These are phyloP conservation scores for Todiramphus chloris DNA, from an alignment of 2,113 vertebrate species.

Conservation along the genomic window DNA sequence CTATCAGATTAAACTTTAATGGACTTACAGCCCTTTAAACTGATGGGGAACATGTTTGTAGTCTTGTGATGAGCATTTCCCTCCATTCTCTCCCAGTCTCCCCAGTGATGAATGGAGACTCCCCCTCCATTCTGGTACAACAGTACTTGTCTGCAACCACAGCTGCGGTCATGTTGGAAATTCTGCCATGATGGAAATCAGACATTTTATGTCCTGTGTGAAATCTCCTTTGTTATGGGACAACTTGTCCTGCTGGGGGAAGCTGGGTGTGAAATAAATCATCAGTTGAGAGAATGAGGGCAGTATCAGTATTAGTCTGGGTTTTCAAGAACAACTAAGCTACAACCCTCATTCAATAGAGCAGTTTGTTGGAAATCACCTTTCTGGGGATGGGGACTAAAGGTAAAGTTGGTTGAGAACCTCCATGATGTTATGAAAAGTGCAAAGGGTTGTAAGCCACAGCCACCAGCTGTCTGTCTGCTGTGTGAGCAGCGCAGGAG, in stretches of 20 bases:
- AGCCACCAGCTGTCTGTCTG: neutral
- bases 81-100: neutral
- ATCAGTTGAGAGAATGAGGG: neutral
- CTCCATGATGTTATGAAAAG: neutral
- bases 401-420: neutral
- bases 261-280: neutral
- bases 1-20: neutral
- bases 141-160: neutral
- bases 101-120: neutral
- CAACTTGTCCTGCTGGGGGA: neutral
- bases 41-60: neutral
- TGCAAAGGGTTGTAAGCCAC: fast-evolving
- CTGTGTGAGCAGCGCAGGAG: fast-evolving
- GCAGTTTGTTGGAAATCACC: neutral
- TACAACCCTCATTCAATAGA: neutral
- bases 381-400: neutral
- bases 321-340: neutral
- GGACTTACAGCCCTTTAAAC: neutral
- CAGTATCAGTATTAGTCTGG: neutral
- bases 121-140: neutral
- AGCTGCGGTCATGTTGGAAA: neutral
- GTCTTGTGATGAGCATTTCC: neutral
- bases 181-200: neutral
- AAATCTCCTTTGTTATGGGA: neutral
- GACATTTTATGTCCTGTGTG: neutral